Evolutionary conservation across 2,113 vertebrate genomes (phyloP).

Genomic region (Microtus richardsoni): DNA sequence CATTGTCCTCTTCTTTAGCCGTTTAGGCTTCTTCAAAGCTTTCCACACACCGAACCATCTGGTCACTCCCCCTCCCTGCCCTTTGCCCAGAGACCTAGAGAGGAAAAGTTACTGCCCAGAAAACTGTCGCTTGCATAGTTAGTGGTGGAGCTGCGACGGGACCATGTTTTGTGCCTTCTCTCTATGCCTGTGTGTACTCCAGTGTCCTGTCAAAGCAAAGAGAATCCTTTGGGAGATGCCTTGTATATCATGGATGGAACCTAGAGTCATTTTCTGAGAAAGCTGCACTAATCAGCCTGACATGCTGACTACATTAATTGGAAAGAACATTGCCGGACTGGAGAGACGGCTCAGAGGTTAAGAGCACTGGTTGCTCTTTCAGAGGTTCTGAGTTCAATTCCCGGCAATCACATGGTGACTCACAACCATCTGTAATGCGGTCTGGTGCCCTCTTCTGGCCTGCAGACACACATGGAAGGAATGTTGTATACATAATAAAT

Average conservation of each 20-base stretch:
- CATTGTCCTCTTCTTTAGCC: neutral
- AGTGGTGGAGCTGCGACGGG: neutral
- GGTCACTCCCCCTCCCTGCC: neutral
- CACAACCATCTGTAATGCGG: too few species aligned
- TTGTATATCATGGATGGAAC: neutral
- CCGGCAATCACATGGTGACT: too few species aligned
- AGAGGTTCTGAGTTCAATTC: too few species aligned
- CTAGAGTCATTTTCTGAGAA: slow-evolving; percentile 17
- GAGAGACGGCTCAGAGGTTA: too few species aligned
- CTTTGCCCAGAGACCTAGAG: neutral
- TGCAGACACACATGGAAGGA: too few species aligned
- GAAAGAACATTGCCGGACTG: neutral
- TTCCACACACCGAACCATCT: too few species aligned
- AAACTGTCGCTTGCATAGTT: neutral
- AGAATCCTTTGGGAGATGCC: neutral
- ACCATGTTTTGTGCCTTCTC: neutral
- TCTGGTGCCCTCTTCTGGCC: too few species aligned
- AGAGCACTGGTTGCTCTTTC: too few species aligned
- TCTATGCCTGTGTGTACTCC: neutral
- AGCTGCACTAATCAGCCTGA: neutral
- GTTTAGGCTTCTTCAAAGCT: neutral
- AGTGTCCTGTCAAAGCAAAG: neutral
- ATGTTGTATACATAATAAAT: too few species aligned
- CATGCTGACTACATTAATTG: slow-evolving; percentile 3
- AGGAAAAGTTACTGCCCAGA: neutral